Percentiles rank a stretch among this genome's conserved stretches.
phyloP scores from a whole-genome alignment of 2,797 vertebrate genomes.

The Falco naumanni region DNA sequence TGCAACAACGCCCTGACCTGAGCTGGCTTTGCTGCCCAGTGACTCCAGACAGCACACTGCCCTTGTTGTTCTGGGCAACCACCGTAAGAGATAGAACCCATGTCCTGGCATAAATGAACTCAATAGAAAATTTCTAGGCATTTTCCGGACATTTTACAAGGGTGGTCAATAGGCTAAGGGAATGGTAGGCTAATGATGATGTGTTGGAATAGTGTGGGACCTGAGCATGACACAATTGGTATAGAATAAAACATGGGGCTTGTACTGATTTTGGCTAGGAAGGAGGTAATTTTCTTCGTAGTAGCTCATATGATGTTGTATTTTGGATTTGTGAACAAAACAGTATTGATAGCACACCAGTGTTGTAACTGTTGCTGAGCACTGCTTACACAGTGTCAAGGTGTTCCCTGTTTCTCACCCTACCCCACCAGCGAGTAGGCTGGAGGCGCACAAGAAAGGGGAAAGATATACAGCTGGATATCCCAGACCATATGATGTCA shows the following conservation, averaged over 20 bases:
- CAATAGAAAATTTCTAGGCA: not conserved
- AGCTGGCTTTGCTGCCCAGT: not conserved
- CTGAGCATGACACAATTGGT: not conserved
- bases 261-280: not conserved
- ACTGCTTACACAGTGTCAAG: not conserved
- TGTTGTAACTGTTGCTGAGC: not conserved
- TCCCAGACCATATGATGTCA: not conserved
- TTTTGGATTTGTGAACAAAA: not conserved
- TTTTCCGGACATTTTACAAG: not conserved
- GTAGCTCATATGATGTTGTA: not conserved
- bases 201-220: not conserved
- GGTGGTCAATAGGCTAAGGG: not conserved
- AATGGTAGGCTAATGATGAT: not conserved
- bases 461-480: not conserved
- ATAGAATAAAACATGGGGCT: not conserved
- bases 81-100: not conserved
- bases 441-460: not conserved
- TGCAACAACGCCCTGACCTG: no score
- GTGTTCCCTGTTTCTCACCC: not conserved
- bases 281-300: not conserved
- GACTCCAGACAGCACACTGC: not conserved
- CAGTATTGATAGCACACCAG: no score
- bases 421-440: rapidly evolving
- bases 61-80: not conserved
- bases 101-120: not conserved